Conservation (phyloP, 2,113 vertebrate genomes). For the Euleptes europaea region DNA sequence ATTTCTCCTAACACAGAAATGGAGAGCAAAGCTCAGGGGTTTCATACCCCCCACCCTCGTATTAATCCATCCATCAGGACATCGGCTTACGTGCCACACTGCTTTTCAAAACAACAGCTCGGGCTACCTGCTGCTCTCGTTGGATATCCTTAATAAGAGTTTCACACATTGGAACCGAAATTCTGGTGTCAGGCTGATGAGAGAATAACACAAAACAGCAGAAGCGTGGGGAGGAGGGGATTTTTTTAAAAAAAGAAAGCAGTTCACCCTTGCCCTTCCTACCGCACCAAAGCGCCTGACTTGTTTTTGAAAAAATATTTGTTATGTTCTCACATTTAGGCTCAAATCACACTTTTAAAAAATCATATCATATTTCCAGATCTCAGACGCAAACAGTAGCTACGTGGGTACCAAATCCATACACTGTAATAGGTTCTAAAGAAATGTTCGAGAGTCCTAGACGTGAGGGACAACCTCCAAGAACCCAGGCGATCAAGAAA, state of each 20-base stretch:
- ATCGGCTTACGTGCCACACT: not conserved
- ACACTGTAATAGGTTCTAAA: not conserved
- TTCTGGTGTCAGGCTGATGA: conserved; percentile 4
- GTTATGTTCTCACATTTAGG: not conserved
- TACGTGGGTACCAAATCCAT: not conserved
- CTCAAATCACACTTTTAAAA: not conserved
- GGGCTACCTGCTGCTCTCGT: not conserved
- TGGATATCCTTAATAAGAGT: not conserved
- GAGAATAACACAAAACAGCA: conserved; percentile 30
- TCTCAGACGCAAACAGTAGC: not conserved
- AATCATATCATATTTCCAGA: not conserved
- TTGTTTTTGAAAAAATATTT: not conserved
- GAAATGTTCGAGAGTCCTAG: not conserved
- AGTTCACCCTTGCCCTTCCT: not conserved
- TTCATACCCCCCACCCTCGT: not conserved
- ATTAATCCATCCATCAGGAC: not conserved
- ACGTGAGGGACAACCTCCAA: not conserved
- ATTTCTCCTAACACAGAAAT: not conserved
- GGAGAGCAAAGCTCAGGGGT: not conserved
- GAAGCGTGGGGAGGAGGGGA: not conserved
- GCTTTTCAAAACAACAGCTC: not conserved
- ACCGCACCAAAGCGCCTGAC: not conserved
- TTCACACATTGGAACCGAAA: not conserved
- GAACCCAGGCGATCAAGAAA: not conserved
- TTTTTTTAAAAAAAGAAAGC: too few relatives aligned